Base-by-base conservation (phyloP, 2,888 invertebrate species). In the Apeira syringaria region DNA sequence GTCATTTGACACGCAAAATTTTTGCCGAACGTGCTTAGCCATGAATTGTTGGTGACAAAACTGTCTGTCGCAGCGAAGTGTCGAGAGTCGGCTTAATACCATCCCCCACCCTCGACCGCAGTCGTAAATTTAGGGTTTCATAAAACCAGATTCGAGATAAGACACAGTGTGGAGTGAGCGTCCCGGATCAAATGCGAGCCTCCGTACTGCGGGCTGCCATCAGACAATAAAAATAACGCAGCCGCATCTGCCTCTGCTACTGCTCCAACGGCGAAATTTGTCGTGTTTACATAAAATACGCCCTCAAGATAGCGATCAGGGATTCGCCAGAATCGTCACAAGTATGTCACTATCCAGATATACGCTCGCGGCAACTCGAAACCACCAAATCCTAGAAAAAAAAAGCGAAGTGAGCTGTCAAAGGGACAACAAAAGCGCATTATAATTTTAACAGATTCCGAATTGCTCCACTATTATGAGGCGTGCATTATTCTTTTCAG, bases 71-170 rank as follows among this genome's bases (percentile, higher is more conserved):
- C 77, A 74, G 71, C 77, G 75, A 74, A 65, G 64, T 76, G 78
- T 75, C 78, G 80, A 82, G 82, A 80, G 81, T 76, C 76, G 80
- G 84, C 86, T 87, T 82, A 84, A 70, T 80, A 78, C 76, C 68
- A 72, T 68, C 83, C 79, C 78, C 84, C 78, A 74, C 83, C 86
- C 87, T 76, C 82, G 65, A 72, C 84, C 83, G 68, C 85, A 88
- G 83, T 88, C 89, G 88, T 89, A 89, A 89, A 89, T 89, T 89
- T 88, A 88, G 89, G 89, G 89, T 88, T 89, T 89, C 88, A 89
- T 89, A 89, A 89, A 88, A 89, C 88, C 88, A 87, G 89, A 89
- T 89, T 74, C 68, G 77, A 89, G 89, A 89, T 89, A 89, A 89
- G 86, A 87, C 87, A 86, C 86, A 86, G 87, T 84, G 86, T 77